Conservation (phyloP, 1,140 invertebrate genomes). For the Dendroctonus ponderosae region DNA sequence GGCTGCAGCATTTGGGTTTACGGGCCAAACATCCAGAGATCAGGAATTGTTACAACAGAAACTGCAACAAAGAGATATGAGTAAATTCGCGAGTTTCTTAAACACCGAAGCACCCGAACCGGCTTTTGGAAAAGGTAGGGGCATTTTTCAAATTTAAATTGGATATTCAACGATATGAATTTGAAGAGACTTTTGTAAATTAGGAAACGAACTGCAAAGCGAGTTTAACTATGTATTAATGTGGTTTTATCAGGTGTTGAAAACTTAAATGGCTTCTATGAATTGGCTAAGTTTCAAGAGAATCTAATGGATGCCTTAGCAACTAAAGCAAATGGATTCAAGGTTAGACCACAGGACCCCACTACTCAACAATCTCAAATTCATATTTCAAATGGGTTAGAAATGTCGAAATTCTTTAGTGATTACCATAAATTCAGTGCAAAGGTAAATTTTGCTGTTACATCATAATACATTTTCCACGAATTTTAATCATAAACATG, state of each 20-base stretch:
- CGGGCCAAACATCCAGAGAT: conserved; percentile 37
- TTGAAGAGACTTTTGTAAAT: too few species aligned
- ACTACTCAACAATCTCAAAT: conserved; percentile 7
- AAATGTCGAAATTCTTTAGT: conserved; percentile 61
- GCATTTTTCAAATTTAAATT: too few species aligned
- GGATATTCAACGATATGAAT: too few species aligned
- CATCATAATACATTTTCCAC: neutral
- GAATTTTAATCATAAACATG: neutral
- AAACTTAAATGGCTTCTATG: conserved; percentile 32
- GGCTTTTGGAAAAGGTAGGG: conserved; percentile 31
- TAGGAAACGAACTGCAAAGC: neutral
- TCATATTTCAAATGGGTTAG: conserved; percentile 41
- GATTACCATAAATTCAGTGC: conserved; percentile 55
- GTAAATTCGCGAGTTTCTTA: conserved; percentile 27
- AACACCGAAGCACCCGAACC: conserved; percentile 18
- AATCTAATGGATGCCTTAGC: conserved; percentile 36
- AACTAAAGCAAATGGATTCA: conserved; percentile 33
- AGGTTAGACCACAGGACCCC: conserved; percentile 11
- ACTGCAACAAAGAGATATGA: conserved; percentile 19
- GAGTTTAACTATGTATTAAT: too few species aligned
- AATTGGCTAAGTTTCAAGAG: conserved; percentile 36
- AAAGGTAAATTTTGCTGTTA: conserved; percentile 19
- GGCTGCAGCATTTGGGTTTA: conserved; percentile 49
- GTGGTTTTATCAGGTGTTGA: conserved; percentile 22
- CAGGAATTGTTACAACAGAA: conserved; percentile 16